Base-by-base conservation (phyloP, 2,888 invertebrate species). In the Sipunculus nudus region DNA sequence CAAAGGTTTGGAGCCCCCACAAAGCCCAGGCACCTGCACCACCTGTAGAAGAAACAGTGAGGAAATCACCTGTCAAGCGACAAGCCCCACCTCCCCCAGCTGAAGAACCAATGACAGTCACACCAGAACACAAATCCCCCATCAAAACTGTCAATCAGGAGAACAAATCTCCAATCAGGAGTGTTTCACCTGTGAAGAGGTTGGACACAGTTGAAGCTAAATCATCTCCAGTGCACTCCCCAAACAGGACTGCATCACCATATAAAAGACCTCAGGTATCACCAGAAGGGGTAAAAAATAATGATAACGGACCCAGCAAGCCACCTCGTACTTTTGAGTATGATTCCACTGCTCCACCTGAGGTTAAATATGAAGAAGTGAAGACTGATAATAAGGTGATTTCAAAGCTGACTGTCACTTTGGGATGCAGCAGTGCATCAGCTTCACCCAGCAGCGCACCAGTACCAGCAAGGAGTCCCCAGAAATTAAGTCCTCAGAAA, bases 261-360 rank as follows among this genome's bases (percentile, higher is more conserved):
- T n/a, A n/a, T n/a, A n/a, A n/a, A n/a, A n/a, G n/a, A n/a, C n/a
- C n/a, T n/a, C n/a, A n/a, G n/a, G n/a, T n/a, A n/a, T n/a, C n/a
- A n/a, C n/a, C n/a, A n/a, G n/a, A n/a, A n/a, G n/a, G n/a, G n/a
- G n/a, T n/a, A n/a, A n/a, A n/a, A n/a, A n/a, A n/a, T n/a, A n/a
- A n/a, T n/a, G n/a, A 25, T 0, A 25, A 31, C 16, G 28, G 32
- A 32, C 54, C 54, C 31, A n/a, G 16, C 54, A 48, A 48, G 56
- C 48, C 56, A 5, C 56, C 48, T 8, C 35, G 48, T 19, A 53
- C 53, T n/a, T 53, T 43, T 28, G 28, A 40, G 31, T 26, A 53
- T 21, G 6, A 6, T n/a, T n/a, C n/a, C 25, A 13, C 41, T 41
- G 23, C 26, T 13, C 13, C 43, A 10, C 10, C 13, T 8, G 19